A percentile compares a stretch with the other conserved stretches of the same genome.
Evolutionary conservation across 2,888 invertebrate species (phyloP).

Genomic region (Synergus japonicus): DNA sequence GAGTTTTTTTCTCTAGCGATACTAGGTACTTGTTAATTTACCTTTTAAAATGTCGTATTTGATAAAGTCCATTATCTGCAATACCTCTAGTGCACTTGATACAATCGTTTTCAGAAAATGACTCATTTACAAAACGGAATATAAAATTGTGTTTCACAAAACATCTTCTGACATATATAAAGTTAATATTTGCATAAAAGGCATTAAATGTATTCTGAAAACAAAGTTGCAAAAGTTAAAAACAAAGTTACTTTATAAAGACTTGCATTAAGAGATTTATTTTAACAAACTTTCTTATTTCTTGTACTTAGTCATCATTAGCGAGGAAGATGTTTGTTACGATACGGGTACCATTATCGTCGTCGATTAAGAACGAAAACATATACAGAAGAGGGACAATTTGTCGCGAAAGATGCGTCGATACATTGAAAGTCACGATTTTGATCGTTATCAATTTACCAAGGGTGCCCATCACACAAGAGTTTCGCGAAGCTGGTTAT

Average conservation of each 20-base stretch:
- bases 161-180: too few species aligned
- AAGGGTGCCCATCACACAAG: conserved; percentile 44
- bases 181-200: neutral
- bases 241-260: neutral
- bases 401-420: conserved; percentile 42
- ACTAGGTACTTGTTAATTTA: conserved; percentile 19
- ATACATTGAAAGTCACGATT: conserved; percentile 47
- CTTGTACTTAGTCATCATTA: conserved; percentile 7
- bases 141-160: neutral
- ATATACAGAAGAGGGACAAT: conserved; percentile 30
- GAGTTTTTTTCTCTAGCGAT: neutral
- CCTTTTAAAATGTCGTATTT: neutral
- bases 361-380: conserved; percentile 20
- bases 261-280: neutral
- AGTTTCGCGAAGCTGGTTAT: conserved; percentile 43
- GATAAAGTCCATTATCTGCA: conserved; percentile 25
- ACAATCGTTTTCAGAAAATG: neutral
- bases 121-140: neutral
- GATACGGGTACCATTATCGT: conserved; percentile 26
- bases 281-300: conserved; percentile 17
- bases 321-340: neutral
- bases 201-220: too few species aligned
- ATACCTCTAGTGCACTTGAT: neutral
- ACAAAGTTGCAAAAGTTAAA: neutral
- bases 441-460: conserved; percentile 51